These are phyloP conservation scores for Philaethria dido DNA, from an alignment of 2,888 invertebrate genomes.

Conservation along the genomic window DNA sequence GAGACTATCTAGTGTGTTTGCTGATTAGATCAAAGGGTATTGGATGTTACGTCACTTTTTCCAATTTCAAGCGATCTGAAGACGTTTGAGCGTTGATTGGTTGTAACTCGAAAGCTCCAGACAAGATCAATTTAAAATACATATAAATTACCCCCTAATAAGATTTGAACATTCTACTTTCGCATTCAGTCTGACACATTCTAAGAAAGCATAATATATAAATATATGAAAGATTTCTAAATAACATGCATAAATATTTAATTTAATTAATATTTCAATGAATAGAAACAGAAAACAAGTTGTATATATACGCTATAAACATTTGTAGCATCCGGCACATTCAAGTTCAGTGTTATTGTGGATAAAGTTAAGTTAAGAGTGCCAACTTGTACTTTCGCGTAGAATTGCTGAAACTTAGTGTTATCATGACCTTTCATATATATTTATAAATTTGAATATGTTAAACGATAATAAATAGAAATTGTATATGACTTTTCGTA, in stretches of 20 bases:
- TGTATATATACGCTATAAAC: constrained; percentile 39
- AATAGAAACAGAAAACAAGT: constrained; percentile 21
- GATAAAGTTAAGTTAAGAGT: constrained; percentile 39
- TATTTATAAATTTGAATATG: not conserved
- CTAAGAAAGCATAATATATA: too few species aligned
- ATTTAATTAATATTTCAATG: not conserved
- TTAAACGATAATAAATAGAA: not conserved
- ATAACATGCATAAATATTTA: not conserved
- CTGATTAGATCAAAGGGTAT: too few species aligned
- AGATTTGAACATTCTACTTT: too few species aligned
- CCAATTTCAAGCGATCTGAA: too few species aligned
- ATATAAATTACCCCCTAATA: too few species aligned
- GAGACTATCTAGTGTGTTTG: too few species aligned
- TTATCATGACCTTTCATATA: constrained; percentile 1
- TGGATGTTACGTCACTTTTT: too few species aligned
- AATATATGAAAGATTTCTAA: not conserved
- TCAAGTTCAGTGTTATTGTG: constrained; percentile 42
- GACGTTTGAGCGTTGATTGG: too few species aligned
- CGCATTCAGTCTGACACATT: too few species aligned
- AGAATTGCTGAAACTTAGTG: constrained; percentile 16
- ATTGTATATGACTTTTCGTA: not conserved
- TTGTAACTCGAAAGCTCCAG: too few species aligned
- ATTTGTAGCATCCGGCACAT: constrained; percentile 40
- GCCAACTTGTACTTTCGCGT: constrained; percentile 24
- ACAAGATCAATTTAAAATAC: too few species aligned